Evolutionary conservation across 2,797 vertebrate species (phyloP).

Genomic region (Loris lydekkerianus): DNA sequence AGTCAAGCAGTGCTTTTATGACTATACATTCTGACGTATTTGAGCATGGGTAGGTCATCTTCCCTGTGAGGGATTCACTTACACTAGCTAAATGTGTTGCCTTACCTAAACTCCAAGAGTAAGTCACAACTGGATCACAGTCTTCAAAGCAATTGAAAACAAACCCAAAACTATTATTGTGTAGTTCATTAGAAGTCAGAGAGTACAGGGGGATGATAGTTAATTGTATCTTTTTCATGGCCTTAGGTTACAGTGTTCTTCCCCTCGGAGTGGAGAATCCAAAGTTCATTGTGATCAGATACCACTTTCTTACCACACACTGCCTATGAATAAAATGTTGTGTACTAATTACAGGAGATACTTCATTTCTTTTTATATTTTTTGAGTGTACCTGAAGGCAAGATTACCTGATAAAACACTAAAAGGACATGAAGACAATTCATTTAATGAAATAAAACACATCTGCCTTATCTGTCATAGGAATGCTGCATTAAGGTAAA

Average conservation of each 20-base stretch:
- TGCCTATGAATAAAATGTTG: neutral
- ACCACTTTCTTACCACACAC: neutral
- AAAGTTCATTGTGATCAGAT: neutral
- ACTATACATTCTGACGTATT: neutral
- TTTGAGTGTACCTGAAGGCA: neutral
- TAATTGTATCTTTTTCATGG: neutral
- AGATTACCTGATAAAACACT: neutral
- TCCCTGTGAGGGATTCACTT: neutral
- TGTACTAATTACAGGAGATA: neutral
- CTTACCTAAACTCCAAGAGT: constrained; percentile 8
- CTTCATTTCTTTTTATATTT: neutral
- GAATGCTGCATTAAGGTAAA: neutral
- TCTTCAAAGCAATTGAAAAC: neutral
- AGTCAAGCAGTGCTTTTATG: neutral
- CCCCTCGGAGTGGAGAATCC: neutral
- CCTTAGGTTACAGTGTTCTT: neutral
- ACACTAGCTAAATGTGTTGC: neutral
- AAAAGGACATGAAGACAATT: neutral
- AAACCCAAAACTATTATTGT: neutral
- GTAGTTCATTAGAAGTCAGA: neutral
- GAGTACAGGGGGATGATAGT: neutral
- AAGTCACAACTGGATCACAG: neutral
- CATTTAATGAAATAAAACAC: neutral
- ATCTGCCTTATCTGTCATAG: neutral
- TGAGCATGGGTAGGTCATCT: neutral